Base-by-base conservation (phyloP, 1,140 invertebrate species). In the Lanistes nyassanus region DNA sequence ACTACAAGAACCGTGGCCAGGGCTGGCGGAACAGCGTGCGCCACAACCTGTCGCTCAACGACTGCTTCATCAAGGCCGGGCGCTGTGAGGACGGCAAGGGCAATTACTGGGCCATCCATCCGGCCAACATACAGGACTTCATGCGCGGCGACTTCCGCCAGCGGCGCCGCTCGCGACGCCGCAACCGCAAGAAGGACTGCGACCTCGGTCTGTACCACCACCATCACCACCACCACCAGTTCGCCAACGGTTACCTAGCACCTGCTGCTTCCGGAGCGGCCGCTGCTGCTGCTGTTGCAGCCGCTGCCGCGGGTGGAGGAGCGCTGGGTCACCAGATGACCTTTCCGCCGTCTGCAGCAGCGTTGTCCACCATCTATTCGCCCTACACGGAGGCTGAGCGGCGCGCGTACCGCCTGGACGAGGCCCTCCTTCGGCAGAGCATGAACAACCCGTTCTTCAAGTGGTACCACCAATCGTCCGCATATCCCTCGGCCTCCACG, bases 81-180 rank as follows among this genome's bases (percentile, higher is more conserved):
- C 74, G 87, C 9, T 85, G 87, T 74, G 86, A 88, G 65, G 85
- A 88, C 66, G 88, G 87, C 13, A 89, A 88, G 71, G 87, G 87
- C 0, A 86, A 88, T 76, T 99, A 97, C 84, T 99, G 97, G 97
- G 95, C 97, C 1, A 98, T 99, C 62, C 97, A 99, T 89, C 97
- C 97, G 0, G 97, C 97, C 0, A 99, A 98, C 88, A 90, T 98
- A 3, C 96, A 98, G 55, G 97, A 99, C 85, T 99, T 99, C 87
- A 92, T 95, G 31, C 94, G 96, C 76, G 97, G 97, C 0, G 97
- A 99, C 85, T 99, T 99, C 80, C 78, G 86, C 4, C 83, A 86
- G 74, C 76, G 86, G 65, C 74, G 85, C 23, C 79, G 86, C 31
- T 86, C 84, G 2, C 73, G 85, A 7, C 69, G 84, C 37, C 75